Conservation (phyloP, 1,140 invertebrate genomes). For the Orussus abietinus region DNA sequence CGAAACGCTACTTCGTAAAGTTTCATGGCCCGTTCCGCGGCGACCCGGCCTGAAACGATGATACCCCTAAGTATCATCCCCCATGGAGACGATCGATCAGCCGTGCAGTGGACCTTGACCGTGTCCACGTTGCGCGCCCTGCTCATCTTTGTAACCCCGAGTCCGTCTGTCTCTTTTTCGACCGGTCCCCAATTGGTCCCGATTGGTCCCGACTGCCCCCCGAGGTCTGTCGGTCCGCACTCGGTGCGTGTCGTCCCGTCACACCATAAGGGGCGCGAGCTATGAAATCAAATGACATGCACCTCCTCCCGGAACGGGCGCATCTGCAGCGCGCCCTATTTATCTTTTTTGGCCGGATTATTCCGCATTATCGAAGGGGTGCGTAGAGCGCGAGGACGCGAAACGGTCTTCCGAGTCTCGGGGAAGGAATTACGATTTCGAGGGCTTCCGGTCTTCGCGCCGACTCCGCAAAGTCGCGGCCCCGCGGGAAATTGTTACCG, state of each 20-base stretch:
- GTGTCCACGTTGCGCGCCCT: slow-evolving; percentile 51
- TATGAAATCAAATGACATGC: slow-evolving; percentile 40
- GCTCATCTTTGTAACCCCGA: slow-evolving; percentile 21
- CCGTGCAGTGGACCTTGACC: slow-evolving; percentile 51
- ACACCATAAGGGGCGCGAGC: slow-evolving; percentile 37
- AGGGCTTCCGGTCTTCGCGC: slow-evolving; percentile 19
- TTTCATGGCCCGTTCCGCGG: too few species aligned
- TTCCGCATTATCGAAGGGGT: too few species aligned
- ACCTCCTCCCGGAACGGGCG: slow-evolving; percentile 26
- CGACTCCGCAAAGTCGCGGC: slow-evolving; percentile 3
- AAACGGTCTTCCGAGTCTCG: too few species aligned
- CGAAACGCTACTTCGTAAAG: slow-evolving; percentile 9
- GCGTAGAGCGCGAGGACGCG: too few species aligned
- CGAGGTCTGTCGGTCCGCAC: slow-evolving; percentile 16
- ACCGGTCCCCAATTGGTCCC: too few species aligned
- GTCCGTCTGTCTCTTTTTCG: slow-evolving; percentile 22
- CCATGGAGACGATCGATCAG: slow-evolving; percentile 53
- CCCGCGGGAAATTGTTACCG: slow-evolving; percentile 30
- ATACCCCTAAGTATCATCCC: slow-evolving; percentile 49
- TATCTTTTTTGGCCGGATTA: too few species aligned
- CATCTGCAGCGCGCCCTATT: slow-evolving; percentile 43
- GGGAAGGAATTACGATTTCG: too few species aligned
- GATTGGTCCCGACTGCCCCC: too few species aligned
- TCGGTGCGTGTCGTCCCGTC: too few species aligned
- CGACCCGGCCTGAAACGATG: too few species aligned